These are phyloP conservation scores for Vidua chalybeata DNA, from an alignment of 2,113 vertebrate species.

Conservation along the genomic window DNA sequence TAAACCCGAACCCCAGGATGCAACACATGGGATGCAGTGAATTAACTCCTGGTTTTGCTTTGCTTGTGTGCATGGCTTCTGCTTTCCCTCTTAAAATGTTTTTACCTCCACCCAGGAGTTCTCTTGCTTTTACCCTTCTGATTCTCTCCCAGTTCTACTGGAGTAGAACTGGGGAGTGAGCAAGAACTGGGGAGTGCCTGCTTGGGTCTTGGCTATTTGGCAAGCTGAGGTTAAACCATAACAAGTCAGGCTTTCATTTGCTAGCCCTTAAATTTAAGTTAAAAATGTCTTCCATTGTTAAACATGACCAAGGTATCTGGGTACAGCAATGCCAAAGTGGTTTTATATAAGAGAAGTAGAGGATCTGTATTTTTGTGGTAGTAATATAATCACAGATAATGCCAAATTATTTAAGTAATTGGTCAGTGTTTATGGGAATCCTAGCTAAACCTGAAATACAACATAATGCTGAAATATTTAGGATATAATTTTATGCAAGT, in stretches of 20 bases:
- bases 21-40: neutral
- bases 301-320: neutral
- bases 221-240: neutral
- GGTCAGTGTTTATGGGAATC: neutral
- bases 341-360: neutral
- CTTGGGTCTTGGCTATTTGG: neutral
- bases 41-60: neutral
- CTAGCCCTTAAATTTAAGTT: neutral
- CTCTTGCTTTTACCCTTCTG: neutral
- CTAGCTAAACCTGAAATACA: neutral
- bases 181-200: fast-evolving
- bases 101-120: neutral
- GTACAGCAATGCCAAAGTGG: neutral
- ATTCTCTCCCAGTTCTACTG: neutral
- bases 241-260: neutral
- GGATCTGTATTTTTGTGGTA: neutral
- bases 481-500: neutral
- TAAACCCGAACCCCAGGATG: too few species aligned
- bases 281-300: neutral
- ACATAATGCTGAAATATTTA: neutral
- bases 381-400: neutral
- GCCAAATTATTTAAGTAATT: neutral
- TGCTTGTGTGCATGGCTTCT: neutral
- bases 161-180: too few species aligned
- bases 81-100: neutral